Evolutionary conservation across 2,888 invertebrate genomes (phyloP).

Genomic region (Drosophila atroscutellata): DNA sequence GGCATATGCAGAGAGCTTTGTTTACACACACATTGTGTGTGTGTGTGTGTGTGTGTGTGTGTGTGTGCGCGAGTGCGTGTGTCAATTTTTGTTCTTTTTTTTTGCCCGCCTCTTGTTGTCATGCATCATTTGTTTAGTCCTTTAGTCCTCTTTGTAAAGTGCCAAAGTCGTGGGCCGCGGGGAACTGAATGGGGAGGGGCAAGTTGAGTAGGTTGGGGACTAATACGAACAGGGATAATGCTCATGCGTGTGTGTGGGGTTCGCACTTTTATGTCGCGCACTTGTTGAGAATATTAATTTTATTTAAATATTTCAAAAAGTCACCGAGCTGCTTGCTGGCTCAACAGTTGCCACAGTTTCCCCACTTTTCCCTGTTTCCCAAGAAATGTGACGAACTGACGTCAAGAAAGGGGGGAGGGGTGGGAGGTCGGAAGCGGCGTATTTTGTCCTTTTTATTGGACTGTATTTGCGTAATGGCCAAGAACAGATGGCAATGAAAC

Average conservation of each 20-base stretch:
- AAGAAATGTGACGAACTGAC: constrained; percentile 3
- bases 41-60: constrained; percentile 24
- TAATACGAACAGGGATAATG: constrained; percentile 22
- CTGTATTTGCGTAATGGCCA: constrained; percentile 53
- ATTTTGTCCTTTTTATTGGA: constrained; percentile 26
- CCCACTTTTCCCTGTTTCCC: not conserved
- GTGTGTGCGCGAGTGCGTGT: constrained; percentile 27
- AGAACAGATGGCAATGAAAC: constrained; percentile 17
- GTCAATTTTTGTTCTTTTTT: constrained; percentile 10
- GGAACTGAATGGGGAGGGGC: not conserved
- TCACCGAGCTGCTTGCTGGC: constrained; percentile 42
- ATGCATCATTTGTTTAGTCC: constrained; percentile 77
- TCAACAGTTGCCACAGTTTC: constrained; percentile 30
- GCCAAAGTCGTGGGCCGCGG: constrained; percentile 41
- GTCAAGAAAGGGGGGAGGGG: not conserved
- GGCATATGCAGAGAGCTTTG: constrained; percentile 52
- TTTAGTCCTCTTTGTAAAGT: constrained; percentile 71
- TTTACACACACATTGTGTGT: constrained; percentile 44
- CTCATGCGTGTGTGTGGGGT: constrained; percentile 47
- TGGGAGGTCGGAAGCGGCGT: not conserved
- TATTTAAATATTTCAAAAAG: constrained; percentile 69
- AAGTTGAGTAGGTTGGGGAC: not conserved
- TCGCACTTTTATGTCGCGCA: constrained; percentile 67
- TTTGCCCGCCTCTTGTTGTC: constrained; percentile 53
- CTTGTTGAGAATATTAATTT: constrained; percentile 79